Base-by-base conservation (phyloP, 2,888 invertebrate species). In the Ennomos fuscantarius region DNA sequence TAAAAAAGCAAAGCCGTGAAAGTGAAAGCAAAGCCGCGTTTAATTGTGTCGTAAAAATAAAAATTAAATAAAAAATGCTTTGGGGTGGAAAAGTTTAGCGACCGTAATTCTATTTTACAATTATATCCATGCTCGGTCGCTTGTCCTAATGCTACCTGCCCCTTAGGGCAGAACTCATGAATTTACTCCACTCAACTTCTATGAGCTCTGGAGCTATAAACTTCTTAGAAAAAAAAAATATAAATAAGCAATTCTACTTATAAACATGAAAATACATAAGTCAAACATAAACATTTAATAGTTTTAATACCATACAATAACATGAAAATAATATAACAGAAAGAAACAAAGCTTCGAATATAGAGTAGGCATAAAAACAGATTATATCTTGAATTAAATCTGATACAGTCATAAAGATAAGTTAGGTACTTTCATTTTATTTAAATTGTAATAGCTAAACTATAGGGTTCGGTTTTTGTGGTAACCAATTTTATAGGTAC, bases 1-100 rank as follows among this genome's bases (percentile, higher is more conserved):
- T 89, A 90, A 91, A 90, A 90, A 90, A 91, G 90, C 90, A 90
- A 90, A 91, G 87, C 89, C 87, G 79, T 85, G 89, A n/a, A 90
- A 87, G 81, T 84, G 85, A 90, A 90, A 91, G 90, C 90, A 90
- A 90, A 91, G 87, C 89, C 87, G 79, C 85, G 89, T 89, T 87
- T 90, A 89, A 91, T 88, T 83, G 86, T 89, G 87, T 87, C 92
- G 82, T 92, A 92, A 92, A 91, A 90, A 88, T 89, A 89, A 91
- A 89, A 91, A 91, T 89, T 87, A 90, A 90, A 90, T 88, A 90
- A 91, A 89, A 89, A 88, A 86, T 82, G 81, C 83, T 84, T 73
- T 74, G 81, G 91, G 91, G 89, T 82, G 86, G 81, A 86, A 88
- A 89, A 90, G 82, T 88, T 89, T 85, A 68, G 84, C 78, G 83